Evolutionary conservation across 2,797 vertebrate species (phyloP), one percentile per base, ranked within the genome.

Genomic region (Poeciliopsis paucimaculata): DNA sequence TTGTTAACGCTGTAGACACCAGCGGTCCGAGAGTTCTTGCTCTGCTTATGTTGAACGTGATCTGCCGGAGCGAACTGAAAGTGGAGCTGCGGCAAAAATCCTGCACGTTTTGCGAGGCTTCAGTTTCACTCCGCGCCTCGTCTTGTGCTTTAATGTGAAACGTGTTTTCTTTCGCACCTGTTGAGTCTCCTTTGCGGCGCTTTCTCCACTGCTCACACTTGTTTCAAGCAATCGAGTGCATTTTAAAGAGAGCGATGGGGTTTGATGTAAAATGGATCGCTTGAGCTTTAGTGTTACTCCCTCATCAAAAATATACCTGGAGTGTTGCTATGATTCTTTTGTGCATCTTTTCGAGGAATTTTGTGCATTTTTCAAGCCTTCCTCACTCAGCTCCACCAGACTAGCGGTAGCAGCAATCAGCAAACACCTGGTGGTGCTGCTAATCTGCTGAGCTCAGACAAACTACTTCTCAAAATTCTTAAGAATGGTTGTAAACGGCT

Each of bases 1-100:
- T 77, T 47, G 79, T 87, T 90, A 87, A 86, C 88, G 77, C 90
- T 86, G 77, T 79, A 78, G 71, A 79, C 62, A 75, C 90, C 81
- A 79, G 77, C n/a, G 31, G 45, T 43, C 75, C 3, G 20, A 45
- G 47, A 81, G 26, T 13, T 1, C n/a, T 36, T 34, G 0, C 70
- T 9, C 15, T 16, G 62, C 43, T 26, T 31, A 62, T 47, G 2
- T 16, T 12, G n/a, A 53, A 41, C 60, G 18, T 4, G 1, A 71
- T 72, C 43, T 64, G 3, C 13, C 3, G 15, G 23, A 13, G 43
- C 34, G 49, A 43, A 45, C 26, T 16, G 60, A 26, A 23, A 36
- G 31, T 16, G 10, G 36, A 12, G 2, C 72, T 46, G 47, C 49
- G 53, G 36, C 26, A 68, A 20, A 28, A 9, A 41, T 39, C 1